Evolutionary conservation across 2,113 vertebrate genomes (phyloP).

Genomic region (Petrocephalus zakoni): DNA sequence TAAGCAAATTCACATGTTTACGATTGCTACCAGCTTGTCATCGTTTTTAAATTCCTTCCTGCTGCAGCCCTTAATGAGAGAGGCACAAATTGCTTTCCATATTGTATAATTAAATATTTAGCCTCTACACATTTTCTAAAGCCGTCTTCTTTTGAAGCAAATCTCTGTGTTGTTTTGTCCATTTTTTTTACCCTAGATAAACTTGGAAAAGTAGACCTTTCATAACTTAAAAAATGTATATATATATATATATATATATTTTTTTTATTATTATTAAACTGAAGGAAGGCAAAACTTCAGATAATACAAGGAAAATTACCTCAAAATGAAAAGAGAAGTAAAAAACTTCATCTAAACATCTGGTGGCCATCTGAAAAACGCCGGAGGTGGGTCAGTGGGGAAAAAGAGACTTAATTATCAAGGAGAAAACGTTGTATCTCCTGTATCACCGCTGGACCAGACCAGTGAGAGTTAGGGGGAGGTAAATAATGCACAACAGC

Average conservation of each 20-base stretch:
- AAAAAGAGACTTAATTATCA: conserved; percentile 60
- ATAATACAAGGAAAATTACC: conserved; percentile 26
- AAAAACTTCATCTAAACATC: conserved; percentile 57
- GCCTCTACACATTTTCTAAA: conserved; percentile 23
- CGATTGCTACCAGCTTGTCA: conserved; percentile 45
- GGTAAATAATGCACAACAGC: not conserved
- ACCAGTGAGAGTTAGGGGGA: not conserved
- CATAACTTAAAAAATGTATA: conserved; percentile 6
- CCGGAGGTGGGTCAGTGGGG: conserved; percentile 53
- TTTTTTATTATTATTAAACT: conserved; percentile 4
- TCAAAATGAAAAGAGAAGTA: conserved; percentile 42
- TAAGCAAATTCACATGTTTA: conserved; percentile 27
- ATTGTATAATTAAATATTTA: conserved; percentile 47
- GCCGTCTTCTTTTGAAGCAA: not conserved
- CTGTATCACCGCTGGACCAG: not conserved
- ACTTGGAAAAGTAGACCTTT: conserved; percentile 5
- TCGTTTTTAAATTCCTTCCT: conserved; percentile 41
- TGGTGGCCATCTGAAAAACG: conserved; percentile 58
- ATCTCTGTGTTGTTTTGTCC: not conserved
- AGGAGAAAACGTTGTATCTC: conserved; percentile 43
- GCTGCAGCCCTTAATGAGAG: conserved; percentile 46
- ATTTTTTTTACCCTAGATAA: not conserved
- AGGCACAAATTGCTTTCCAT: conserved; percentile 33
- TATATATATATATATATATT: not conserved
- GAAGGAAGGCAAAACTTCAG: not conserved